These are phyloP conservation scores for Atlantisia rogersi DNA, from an alignment of 2,113 vertebrate genomes.

Conservation along the genomic window DNA sequence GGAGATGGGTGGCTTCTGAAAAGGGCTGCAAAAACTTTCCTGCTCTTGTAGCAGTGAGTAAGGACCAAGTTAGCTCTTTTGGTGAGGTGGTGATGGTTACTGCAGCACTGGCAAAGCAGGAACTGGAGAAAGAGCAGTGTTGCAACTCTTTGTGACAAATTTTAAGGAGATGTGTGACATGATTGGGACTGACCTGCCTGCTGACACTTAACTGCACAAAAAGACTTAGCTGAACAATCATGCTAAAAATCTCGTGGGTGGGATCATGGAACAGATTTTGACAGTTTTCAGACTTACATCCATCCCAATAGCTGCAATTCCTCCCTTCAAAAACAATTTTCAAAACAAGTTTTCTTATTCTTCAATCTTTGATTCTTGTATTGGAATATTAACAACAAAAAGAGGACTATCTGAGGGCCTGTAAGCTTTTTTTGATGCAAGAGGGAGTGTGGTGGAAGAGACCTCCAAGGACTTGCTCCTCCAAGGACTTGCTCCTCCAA, in stretches of 20 bases:
- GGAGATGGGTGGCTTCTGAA: not conserved
- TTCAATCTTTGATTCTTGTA: not conserved
- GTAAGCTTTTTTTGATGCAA: not conserved
- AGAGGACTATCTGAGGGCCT: not conserved
- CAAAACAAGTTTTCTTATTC: not conserved
- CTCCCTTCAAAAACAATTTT: not conserved
- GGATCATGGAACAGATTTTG: not conserved
- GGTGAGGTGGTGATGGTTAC: not conserved
- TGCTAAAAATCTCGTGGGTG: not conserved
- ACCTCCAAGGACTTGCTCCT: not conserved
- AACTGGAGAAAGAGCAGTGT: not conserved
- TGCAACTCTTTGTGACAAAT: not conserved
- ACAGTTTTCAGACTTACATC: not conserved
- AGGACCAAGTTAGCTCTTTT: fast-evolving
- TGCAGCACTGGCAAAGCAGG: not conserved
- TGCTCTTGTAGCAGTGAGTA: not conserved
- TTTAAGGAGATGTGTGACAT: not conserved
- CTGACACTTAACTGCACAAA: not conserved
- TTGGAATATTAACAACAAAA: not conserved
- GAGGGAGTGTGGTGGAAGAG: not conserved
- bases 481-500: too few species aligned
- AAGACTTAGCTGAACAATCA: not conserved
- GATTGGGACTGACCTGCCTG: not conserved
- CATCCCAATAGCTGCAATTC: not conserved
- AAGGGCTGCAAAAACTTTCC: not conserved